Evolutionary conservation across 2,888 invertebrate genomes (phyloP).

Genomic region (Patella caerulea): DNA sequence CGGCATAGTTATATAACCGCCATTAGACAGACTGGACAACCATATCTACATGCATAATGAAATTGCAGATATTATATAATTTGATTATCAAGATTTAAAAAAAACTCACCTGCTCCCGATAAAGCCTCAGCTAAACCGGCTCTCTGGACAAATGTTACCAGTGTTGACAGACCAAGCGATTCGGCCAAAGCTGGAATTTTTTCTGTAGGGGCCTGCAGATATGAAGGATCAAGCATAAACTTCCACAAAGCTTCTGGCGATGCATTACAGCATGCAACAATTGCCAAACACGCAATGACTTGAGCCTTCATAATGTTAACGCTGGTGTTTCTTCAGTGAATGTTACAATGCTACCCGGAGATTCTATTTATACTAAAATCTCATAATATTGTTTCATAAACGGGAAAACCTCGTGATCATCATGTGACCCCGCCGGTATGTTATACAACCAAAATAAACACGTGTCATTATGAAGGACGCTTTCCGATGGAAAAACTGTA

Average conservation of each 20-base stretch:
- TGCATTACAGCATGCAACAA: not conserved
- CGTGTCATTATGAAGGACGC: no score
- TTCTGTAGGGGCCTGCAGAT: not conserved
- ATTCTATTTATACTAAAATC: no score
- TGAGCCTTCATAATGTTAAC: no score
- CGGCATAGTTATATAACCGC: not conserved
- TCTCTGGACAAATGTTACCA: constrained; percentile 34
- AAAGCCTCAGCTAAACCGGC: constrained; percentile 39
- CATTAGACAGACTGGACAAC: not conserved
- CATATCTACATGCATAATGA: not conserved
- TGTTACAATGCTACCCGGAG: no score
- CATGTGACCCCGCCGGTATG: no score
- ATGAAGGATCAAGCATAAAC: not conserved
- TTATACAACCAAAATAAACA: no score
- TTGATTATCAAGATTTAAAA: not conserved
- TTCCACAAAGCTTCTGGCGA: not conserved
- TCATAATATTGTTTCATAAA: no score
- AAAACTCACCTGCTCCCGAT: constrained; percentile 36
- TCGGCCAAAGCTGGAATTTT: constrained; percentile 39
- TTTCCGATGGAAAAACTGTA: no score
- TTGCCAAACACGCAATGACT: not conserved
- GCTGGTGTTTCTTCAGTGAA: no score
- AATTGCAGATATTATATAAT: not conserved
- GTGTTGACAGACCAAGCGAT: constrained; percentile 34
- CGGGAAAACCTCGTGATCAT: no score